These are phyloP conservation scores for Zele albiditarsus DNA, from an alignment of 2,888 invertebrate genomes.

Conservation along the genomic window DNA sequence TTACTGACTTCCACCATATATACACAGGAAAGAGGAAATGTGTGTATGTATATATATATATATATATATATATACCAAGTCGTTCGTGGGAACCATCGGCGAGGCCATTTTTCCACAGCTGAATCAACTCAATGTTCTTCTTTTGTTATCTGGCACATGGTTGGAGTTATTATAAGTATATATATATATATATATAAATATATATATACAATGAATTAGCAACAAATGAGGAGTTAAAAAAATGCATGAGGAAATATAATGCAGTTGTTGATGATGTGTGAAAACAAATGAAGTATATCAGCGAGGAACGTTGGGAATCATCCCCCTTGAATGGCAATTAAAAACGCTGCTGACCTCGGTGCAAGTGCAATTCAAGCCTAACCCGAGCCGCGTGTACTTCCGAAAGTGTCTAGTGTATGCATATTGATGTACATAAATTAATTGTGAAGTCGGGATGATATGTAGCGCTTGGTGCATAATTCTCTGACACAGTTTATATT, in stretches of 20 bases:
- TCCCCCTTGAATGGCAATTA: constrained; percentile 33
- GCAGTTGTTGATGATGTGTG: not conserved
- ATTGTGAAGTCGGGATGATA: constrained; percentile 42
- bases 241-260: not conserved
- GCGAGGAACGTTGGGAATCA: not conserved
- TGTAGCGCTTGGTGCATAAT: constrained; percentile 37
- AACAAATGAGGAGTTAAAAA: constrained; percentile 1
- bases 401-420: constrained; percentile 37
- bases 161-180: constrained; percentile 19
- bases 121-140: constrained; percentile 21
- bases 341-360: constrained; percentile 39
- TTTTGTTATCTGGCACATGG: constrained; percentile 31
- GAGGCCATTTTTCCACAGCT: constrained; percentile 61
- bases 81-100: constrained; percentile 66
- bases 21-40: constrained; percentile 68
- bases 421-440: constrained; percentile 55
- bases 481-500: constrained; percentile 42
- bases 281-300: not conserved
- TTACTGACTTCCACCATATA: constrained; percentile 56
- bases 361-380: constrained; percentile 38
- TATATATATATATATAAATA: not conserved
- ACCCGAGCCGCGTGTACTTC: constrained; percentile 38
- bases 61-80: not conserved
- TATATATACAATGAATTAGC: not conserved
- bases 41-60: constrained; percentile 54